Percentiles rank a stretch among this genome's conserved stretches.
Conservation (phyloP, 1,140 invertebrate species). For the Bombus sylvicola region DNA sequence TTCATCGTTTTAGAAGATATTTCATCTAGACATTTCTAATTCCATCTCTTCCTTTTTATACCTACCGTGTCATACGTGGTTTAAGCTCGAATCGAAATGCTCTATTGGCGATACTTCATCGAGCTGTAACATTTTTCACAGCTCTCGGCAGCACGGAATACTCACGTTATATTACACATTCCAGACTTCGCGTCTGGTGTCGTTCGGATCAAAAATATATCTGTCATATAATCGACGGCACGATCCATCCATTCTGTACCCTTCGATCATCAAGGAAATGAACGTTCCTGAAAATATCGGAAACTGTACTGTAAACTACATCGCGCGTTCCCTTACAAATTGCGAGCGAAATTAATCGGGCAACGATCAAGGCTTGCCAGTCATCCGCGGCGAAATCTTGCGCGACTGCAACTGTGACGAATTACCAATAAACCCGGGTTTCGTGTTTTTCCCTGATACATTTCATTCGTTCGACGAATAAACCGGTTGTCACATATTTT, state of each 20-base stretch:
- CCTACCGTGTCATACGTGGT: not conserved
- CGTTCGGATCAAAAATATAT: no score
- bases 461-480: not conserved
- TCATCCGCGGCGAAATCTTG: not conserved
- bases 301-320: not conserved
- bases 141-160: not conserved
- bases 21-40: not conserved
- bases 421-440: not conserved
- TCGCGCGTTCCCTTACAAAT: slow-evolving; percentile 10
- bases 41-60: no score
- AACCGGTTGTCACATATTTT: not conserved
- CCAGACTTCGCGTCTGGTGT: not conserved
- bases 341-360: not conserved
- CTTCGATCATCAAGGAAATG: not conserved
- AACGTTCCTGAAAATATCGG: not conserved
- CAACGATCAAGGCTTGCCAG: slow-evolving; percentile 5
- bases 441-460: not conserved
- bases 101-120: not conserved
- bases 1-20: not conserved
- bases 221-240: not conserved
- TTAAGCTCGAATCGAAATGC: not conserved
- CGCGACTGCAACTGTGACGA: slow-evolving; percentile 9
- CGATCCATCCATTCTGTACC: no score
- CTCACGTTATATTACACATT: slow-evolving; percentile 20
- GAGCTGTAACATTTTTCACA: not conserved